Base-by-base conservation (phyloP, 2,797 vertebrate genomes). In the Poeciliopsis infans region DNA sequence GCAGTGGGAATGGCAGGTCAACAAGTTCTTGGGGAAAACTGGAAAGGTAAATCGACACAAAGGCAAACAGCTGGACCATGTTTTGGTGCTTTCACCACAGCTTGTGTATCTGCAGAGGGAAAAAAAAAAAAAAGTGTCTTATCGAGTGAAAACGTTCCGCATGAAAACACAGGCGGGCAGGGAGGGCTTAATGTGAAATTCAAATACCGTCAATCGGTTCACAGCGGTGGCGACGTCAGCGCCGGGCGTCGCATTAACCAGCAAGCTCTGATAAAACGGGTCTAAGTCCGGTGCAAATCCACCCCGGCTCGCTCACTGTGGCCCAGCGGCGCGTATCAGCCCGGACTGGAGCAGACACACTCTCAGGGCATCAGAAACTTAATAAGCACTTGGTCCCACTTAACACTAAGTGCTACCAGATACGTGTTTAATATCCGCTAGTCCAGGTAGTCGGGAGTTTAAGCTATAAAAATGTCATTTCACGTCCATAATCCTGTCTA, bases 321-420 rank as follows among this genome's bases (percentile, higher is more conserved):
- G 93, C 89, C 93, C 85, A 88, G 91, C 85, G 87, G 53, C 85
- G 86, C 87, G 41, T 94, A 95, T 95, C 93, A 93, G 93, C 91
- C 75, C 77, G 23, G 91, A 87, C 90, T 88, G 81, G 86, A 90
- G 78, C 91, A 93, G 92, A 93, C 92, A 88, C 47, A 43, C 92
- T 94, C 92, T 95, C 91, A 95, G 36, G 86, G 93, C 94, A 90
- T 93, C 92, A 89, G 93, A 87, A 94, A 95, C 90, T 89, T 95
- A 95, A 95, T 95, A 95, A 95, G 95, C 87, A 85, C 91, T 93
- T 87, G 93, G 92, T 93, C 91, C 93, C 93, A 95, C 95, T 95
- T 96, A 96, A 95, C 90, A 91, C 93, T 91, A 92, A 95, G 94
- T 94, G 94, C 90, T 90, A 91, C 84, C 87, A 95, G 94, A 96